Percentiles rank a stretch among this genome's conserved stretches.
These are phyloP conservation scores for Thumatha senex DNA, from an alignment of 2,888 invertebrate genomes.

Conservation along the genomic window DNA sequence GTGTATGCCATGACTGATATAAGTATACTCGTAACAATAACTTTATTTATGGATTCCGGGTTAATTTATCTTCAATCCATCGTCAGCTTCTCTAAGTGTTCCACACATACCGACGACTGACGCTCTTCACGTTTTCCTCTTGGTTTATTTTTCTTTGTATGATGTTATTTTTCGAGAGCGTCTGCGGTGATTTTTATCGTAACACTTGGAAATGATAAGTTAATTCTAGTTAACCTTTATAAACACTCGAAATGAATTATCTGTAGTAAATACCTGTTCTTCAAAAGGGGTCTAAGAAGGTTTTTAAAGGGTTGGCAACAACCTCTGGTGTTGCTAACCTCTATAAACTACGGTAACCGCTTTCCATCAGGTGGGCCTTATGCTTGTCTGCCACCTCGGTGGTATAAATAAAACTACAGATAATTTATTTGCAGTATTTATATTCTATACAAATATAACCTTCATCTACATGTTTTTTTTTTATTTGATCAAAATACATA, in stretches of 20 bases:
- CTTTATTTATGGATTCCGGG: constrained; percentile 33
- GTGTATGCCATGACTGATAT: constrained; percentile 39
- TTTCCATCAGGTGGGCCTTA: too few species aligned
- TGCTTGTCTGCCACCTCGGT: too few species aligned
- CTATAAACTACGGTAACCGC: too few species aligned
- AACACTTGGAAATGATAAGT: not conserved
- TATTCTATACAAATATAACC: too few species aligned
- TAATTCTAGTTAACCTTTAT: not conserved
- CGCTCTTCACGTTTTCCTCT: constrained; percentile 18
- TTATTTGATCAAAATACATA: too few species aligned
- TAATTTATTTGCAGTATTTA: too few species aligned
- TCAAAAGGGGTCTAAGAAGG: too few species aligned
- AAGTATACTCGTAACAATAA: constrained; percentile 41
- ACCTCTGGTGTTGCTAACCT: too few species aligned
- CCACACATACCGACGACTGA: constrained; percentile 44
- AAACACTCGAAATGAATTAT: not conserved
- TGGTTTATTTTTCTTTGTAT: constrained; percentile 7
- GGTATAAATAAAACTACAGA: too few species aligned
- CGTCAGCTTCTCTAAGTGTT: constrained; percentile 34
- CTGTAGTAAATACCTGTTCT: too few species aligned
- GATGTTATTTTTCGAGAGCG: constrained; percentile 1
- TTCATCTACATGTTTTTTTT: too few species aligned
- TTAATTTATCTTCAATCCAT: constrained; percentile 61
- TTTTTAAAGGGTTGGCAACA: too few species aligned
- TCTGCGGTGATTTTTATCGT: not conserved